phyloP scores from a whole-genome alignment of 2,888 invertebrate genomes.

The Melanophora roralis region DNA sequence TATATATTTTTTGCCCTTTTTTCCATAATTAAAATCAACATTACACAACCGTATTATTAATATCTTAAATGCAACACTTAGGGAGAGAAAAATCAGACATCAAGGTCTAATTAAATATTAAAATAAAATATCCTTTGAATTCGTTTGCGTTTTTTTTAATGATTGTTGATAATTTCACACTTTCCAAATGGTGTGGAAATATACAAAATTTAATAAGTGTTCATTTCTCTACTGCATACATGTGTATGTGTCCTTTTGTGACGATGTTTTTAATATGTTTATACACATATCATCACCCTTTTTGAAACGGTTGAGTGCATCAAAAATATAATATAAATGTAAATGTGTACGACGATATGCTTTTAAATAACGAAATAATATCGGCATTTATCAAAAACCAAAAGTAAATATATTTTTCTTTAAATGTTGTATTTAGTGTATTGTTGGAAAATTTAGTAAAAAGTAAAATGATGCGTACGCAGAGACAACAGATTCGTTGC shows the following conservation, averaged over 20 bases:
- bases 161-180: slow-evolving; percentile 27
- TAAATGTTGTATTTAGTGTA: too few species aligned
- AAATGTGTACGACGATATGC: slow-evolving; percentile 23
- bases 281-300: slow-evolving; percentile 14
- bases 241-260: neutral
- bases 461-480: too few species aligned
- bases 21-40: too few species aligned
- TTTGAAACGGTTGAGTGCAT: slow-evolving; percentile 31
- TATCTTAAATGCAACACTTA: too few species aligned
- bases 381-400: slow-evolving; percentile 47
- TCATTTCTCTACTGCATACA: neutral
- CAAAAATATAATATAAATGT: neutral
- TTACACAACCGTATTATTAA: too few species aligned
- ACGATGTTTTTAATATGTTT: neutral
- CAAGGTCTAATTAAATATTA: neutral
- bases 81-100: too few species aligned
- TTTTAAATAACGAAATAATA: slow-evolving; percentile 64
- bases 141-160: slow-evolving; percentile 3
- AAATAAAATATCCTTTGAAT: neutral
- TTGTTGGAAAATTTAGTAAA: too few species aligned
- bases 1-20: too few species aligned
- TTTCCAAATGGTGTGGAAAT: slow-evolving; percentile 51
- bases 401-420: neutral
- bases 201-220: slow-evolving; percentile 38
- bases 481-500: too few species aligned